Evolutionary conservation across 2,888 invertebrate species (phyloP).

Genomic region (Lagria hirta): DNA sequence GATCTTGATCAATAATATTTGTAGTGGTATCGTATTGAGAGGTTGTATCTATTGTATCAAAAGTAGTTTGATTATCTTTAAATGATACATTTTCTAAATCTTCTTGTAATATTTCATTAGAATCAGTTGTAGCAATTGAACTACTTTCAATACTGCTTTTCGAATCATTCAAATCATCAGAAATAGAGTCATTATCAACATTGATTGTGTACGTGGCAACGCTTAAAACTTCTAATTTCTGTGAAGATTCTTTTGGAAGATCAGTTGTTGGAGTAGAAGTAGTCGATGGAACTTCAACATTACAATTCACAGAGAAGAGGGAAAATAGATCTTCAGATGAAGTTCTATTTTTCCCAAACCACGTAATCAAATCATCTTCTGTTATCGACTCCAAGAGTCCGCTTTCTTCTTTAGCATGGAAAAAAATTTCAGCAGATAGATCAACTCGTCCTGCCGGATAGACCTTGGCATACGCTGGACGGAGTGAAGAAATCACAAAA

Average conservation of each 20-base stretch:
- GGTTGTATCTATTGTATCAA: conserved; percentile 6
- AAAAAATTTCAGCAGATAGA: conserved; percentile 65
- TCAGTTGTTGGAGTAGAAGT: conserved; percentile 20
- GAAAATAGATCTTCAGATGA: conserved; percentile 26
- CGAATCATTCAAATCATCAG: conserved; percentile 24
- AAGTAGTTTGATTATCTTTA: too few relatives aligned
- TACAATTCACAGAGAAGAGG: conserved; percentile 26
- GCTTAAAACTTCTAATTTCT: conserved; percentile 36
- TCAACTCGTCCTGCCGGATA: conserved; percentile 65
- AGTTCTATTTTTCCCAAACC: conserved; percentile 65
- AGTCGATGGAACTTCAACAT: conserved; percentile 5
- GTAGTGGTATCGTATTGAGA: conserved; percentile 19
- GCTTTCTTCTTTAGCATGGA: conserved; percentile 64
- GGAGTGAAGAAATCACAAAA: conserved; percentile 62
- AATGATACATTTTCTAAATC: too few relatives aligned
- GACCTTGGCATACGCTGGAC: conserved; percentile 65
- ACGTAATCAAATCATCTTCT: conserved; percentile 67
- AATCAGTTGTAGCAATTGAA: conserved; percentile 1
- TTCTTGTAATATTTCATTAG: neutral
- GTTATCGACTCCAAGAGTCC: conserved; percentile 63
- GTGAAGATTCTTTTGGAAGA: conserved; percentile 27
- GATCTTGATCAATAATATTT: conserved; percentile 3
- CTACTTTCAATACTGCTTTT: too few relatives aligned
- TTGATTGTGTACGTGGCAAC: conserved; percentile 44
- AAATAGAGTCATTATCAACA: conserved; percentile 40